Base-by-base conservation (phyloP, 2,888 invertebrate genomes). In the Hypomecis punctinalis region DNA sequence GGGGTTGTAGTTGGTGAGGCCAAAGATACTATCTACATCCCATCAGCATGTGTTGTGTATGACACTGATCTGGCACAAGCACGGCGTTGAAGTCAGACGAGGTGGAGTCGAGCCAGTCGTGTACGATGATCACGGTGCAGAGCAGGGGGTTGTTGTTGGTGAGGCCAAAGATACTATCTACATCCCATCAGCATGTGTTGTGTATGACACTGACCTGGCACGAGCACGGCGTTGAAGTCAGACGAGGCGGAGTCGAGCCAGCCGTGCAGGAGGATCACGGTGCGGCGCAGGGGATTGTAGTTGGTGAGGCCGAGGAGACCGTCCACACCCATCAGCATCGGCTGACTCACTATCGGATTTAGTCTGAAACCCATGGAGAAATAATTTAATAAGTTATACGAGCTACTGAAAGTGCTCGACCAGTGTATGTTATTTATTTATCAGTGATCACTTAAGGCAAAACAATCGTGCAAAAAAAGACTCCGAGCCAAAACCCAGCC, bases 311-410 rank as follows among this genome's bases (percentile, higher is more conserved):
- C 69, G 0, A 87, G 73, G 0, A 80, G 75, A 4, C 74, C 75
- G 0, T 63, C 63, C 0, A 59, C 69, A 0, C 78, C 80, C 0
- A 77, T 40, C 0, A 82, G 61, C 0, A 86, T 48, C 0, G 85
- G 85, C 69, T 86, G 86, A 63, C 86, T 86, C 0, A 79, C 74
- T 0, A 70, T 63, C 0, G 83, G 85, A 60, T 86, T 87, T 0
- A 49, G 62, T 67, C 84, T 85, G 71, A 0, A 73, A 74, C 10
- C 9, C 2, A 4, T 35, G 11, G 13, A 8, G n/a, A 33, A 40
- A 39, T 4, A 43, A n/a, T 43, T 43, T n/a, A 5, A n/a, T 43
- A n/a, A 10, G 0, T 5, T 4, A 43, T 3, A n/a, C n/a, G 1
- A 43, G 5, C 37, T 37, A 37, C n/a, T n/a, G 37, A 37, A 6